Evolutionary conservation across 1,140 invertebrate species (phyloP).

Genomic region (Bombus difficillimus): DNA sequence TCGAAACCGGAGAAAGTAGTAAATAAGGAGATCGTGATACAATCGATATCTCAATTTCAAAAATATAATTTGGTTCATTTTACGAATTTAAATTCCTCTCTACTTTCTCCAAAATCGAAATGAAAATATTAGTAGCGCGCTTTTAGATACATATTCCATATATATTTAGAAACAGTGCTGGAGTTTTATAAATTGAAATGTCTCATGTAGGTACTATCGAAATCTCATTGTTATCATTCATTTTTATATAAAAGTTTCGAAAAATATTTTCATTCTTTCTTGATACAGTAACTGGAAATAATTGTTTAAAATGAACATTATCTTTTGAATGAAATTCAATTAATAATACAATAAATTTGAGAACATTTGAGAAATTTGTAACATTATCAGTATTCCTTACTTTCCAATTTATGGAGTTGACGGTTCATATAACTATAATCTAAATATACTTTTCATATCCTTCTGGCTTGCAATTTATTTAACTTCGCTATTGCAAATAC

Average conservation of each 20-base stretch:
- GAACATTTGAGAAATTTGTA: neutral
- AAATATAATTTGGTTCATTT: neutral
- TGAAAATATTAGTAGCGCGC: conserved; percentile 3
- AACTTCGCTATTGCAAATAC: too few species aligned
- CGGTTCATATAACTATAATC: too few species aligned
- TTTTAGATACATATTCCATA: neutral
- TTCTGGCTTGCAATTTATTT: too few species aligned
- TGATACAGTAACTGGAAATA: neutral
- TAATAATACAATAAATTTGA: neutral
- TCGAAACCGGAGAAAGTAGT: conserved; percentile 50
- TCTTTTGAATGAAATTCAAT: too few species aligned
- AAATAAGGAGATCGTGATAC: neutral
- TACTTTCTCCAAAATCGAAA: conserved; percentile 49
- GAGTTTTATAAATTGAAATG: neutral
- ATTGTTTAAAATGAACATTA: neutral
- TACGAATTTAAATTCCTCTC: neutral
- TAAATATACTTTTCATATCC: too few species aligned
- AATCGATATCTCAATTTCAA: neutral
- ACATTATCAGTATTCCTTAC: too few species aligned
- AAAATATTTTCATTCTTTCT: neutral
- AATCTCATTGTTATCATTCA: neutral
- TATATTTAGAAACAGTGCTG: conserved; percentile 19
- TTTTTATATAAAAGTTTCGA: neutral
- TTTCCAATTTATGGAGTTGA: too few species aligned
- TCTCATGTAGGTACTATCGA: too few species aligned